A percentile compares a stretch with the other conserved stretches of the same genome.
Conservation (phyloP, 2,888 invertebrate genomes). For the Stenchaetothrips biformis region DNA sequence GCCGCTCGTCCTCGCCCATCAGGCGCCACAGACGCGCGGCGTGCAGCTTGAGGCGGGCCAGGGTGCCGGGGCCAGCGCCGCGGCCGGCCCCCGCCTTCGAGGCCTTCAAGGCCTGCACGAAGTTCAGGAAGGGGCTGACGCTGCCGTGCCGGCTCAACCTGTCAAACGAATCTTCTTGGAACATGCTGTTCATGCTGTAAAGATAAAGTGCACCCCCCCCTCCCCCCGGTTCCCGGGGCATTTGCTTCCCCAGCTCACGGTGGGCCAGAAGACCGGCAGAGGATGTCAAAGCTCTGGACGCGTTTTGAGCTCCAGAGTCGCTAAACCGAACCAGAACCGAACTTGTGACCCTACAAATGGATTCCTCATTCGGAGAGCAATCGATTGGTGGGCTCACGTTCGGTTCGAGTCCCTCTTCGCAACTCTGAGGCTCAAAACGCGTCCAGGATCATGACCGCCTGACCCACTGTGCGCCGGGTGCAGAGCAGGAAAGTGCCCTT, state of each 20-base stretch:
- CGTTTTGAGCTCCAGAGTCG: no score
- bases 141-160: slow-evolving; percentile 37
- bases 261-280: no score
- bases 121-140: slow-evolving; percentile 42
- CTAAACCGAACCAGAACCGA: no score
- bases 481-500: no score
- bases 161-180: slow-evolving; percentile 33
- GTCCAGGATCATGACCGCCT: background rate
- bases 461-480: no score
- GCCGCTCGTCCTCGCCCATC: slow-evolving; percentile 13
- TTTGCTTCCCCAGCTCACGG: background rate
- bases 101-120: slow-evolving; percentile 47
- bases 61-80: slow-evolving; percentile 38
- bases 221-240: background rate
- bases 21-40: slow-evolving; percentile 1
- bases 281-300: no score
- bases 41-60: background rate
- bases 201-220: background rate
- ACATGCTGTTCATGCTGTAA: no score
- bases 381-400: no score
- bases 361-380: no score
- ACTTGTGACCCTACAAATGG: no score
- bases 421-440: no score
- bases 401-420: no score
- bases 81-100: slow-evolving; percentile 40